phyloP scores from a whole-genome alignment of 2,113 vertebrate genomes.

The Petromus typicus region DNA sequence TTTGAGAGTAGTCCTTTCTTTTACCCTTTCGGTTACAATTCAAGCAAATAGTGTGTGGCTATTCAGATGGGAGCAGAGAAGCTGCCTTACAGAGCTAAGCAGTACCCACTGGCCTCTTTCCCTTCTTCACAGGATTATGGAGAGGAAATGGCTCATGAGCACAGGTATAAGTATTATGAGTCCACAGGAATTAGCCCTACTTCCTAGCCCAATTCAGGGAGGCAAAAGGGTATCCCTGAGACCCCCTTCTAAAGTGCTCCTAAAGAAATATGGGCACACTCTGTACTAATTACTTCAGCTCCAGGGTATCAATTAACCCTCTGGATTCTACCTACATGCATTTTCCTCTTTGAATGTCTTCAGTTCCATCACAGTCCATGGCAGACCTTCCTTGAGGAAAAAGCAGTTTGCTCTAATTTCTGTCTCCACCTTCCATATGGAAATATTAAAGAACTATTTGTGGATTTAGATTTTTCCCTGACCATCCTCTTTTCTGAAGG shows the following conservation, averaged over 20 bases:
- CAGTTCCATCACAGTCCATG: neutral
- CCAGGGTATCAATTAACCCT: neutral
- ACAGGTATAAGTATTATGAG: neutral
- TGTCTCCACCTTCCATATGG: slow-evolving; percentile 32
- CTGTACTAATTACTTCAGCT: neutral
- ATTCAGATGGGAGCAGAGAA: slow-evolving; percentile 29
- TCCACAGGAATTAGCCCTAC: neutral
- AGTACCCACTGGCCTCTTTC: neutral
- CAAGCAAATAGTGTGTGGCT: slow-evolving; percentile 2
- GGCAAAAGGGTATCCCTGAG: neutral
- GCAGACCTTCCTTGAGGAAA: slow-evolving; percentile 26
- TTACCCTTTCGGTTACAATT: neutral
- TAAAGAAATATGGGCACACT: slow-evolving; percentile 29
- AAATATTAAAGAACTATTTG: slow-evolving; percentile 54
- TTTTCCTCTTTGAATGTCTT: slow-evolving; percentile 20
- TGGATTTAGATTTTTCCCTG: neutral
- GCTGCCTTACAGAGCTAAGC: neutral
- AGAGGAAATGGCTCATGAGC: neutral
- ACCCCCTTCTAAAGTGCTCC: neutral
- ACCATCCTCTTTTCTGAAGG: slow-evolving; percentile 48
- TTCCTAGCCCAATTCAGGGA: slow-evolving; percentile 24
- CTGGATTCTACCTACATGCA: neutral
- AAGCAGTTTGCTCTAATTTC: slow-evolving; percentile 8
- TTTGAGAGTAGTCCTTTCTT: neutral
- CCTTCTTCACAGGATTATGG: slow-evolving; percentile 24